Evolutionary conservation across 2,797 vertebrate species (phyloP), one percentile per base, ranked within the genome.

Genomic region (Cyclopterus lumpus): DNA sequence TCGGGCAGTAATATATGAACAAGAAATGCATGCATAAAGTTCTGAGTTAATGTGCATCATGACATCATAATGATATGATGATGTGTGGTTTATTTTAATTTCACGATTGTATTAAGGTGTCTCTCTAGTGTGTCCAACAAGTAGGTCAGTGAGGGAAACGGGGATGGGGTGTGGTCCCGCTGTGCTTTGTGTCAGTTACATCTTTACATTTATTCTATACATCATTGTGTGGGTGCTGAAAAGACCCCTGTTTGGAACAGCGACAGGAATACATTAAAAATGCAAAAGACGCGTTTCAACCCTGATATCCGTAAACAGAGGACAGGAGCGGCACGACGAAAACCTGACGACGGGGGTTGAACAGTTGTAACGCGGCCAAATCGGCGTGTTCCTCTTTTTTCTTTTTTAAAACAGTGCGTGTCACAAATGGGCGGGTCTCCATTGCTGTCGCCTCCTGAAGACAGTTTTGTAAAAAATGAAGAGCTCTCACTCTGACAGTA

Each of bases 401-500:
- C 1, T n/a, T 9, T 18, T 46, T 46, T 20, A 8, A 46, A 46
- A 20, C 18, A 48, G 8, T 24, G 8, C 22, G 53, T 58, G 44
- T 18, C 18, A 15, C 53, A 24, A 22, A 28, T 34, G 36, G 79
- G 68, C 8, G 63, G 48, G 58, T 63, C 42, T 2, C 8, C 16
- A 34, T 20, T 8, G 1, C 3, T 26, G 4, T 11, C n/a, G 16
- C 4, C 20, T 44, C 11, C 15, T 11, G 10, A n/a, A 71, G 8
- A 44, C 15, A 15, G 8, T 5, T 1, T 0, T 3, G 0, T n/a
- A 0, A 54, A 60, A 53, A 71, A 5, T 0, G 2, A 61, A 38
- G 82, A 85, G 40, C 3, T 66, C 73, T 85, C 74, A 85, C 84
- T 86, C 72, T 55, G 62, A 71, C 34, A 26, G 1, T 2, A 61